Base-by-base conservation (phyloP, 2,113 vertebrate species). In the Entelurus aequoreus region DNA sequence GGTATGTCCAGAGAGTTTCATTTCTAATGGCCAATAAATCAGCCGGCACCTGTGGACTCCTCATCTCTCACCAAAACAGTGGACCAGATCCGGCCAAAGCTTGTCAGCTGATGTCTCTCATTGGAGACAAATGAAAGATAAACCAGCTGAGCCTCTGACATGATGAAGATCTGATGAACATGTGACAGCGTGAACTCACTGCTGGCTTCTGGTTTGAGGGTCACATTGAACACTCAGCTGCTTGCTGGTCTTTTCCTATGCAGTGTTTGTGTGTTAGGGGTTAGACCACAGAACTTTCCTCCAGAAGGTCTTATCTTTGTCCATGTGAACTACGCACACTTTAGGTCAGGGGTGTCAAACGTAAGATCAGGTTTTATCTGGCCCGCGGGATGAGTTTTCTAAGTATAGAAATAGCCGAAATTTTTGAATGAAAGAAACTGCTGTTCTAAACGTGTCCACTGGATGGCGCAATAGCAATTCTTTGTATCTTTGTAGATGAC, bases 41-140 rank as follows among this genome's bases (percentile, higher is more conserved):
- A 54, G 48, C 66, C 71, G 72, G 81, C 80, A 79, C 82, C 77
- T 66, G 66, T 63, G 79, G 72, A 71, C 67, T 72, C 78, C 62
- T 78, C 1, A 60, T 72, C 67, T 75, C 67, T 37, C 67, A 72
- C 28, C 28, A 72, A 79, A 84, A 77, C 76, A 76, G 77, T 74
- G 75, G 78, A 77, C 11, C 68, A 62, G 72, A 57, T 49, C 79
- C 75, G 71, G 69, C 74, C 72, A 69, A 44, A 78, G 83, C 77
- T 83, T 79, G 80, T 72, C 76, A 74, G 84, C 80, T 85, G 85
- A 83, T 85, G 79, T 71, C 70, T 79, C 75, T 84, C 69, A 69
- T 51, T 60, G 70, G 72, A 67, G 65, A 75, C 69, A 65, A 74
- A 69, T 62, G 57, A 81, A 75, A 60, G 67, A 13, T 10, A 69